Conservation (phyloP, 2,888 invertebrate species). For the Tenthredo amoena region DNA sequence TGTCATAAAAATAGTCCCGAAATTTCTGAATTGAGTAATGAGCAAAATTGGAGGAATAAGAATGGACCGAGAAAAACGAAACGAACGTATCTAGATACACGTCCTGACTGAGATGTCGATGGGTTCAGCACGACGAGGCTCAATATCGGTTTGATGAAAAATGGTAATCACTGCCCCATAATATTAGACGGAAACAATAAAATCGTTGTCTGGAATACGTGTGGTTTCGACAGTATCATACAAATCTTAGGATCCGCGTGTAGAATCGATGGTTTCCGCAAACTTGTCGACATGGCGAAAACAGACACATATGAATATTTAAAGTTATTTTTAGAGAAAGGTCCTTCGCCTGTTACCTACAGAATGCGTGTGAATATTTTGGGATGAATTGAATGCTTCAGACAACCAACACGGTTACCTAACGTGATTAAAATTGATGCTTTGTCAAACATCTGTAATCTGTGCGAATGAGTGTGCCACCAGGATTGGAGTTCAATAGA, state of each 20-base stretch:
- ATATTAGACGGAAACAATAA: not conserved
- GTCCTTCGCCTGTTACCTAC: not conserved
- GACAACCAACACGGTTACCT: conserved; percentile 4
- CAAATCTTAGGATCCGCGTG: conserved; percentile 9
- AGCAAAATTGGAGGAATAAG: conserved; percentile 34
- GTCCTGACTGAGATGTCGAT: conserved; percentile 4
- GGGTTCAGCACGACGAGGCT: conserved; percentile 7
- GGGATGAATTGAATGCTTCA: not conserved
- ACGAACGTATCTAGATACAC: conserved; percentile 28
- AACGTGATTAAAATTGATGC: not conserved
- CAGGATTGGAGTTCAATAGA: conserved; percentile 17
- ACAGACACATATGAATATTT: not conserved
- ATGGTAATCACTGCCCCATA: not conserved
- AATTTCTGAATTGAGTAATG: conserved; percentile 2
- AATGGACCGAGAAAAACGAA: conserved; percentile 9
- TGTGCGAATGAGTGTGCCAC: conserved; percentile 7
- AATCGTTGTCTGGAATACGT: not conserved
- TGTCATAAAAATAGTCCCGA: not conserved
- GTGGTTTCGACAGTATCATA: conserved; percentile 28
- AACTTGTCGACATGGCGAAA: not conserved
- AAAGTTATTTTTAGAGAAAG: conserved; percentile 12
- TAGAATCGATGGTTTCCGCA: conserved; percentile 15
- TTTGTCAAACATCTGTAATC: not conserved
- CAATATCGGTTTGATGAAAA: not conserved
- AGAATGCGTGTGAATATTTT: conserved; percentile 21